These are phyloP conservation scores for Struthidea cinerea DNA, from an alignment of 2,113 vertebrate genomes.

Conservation along the genomic window DNA sequence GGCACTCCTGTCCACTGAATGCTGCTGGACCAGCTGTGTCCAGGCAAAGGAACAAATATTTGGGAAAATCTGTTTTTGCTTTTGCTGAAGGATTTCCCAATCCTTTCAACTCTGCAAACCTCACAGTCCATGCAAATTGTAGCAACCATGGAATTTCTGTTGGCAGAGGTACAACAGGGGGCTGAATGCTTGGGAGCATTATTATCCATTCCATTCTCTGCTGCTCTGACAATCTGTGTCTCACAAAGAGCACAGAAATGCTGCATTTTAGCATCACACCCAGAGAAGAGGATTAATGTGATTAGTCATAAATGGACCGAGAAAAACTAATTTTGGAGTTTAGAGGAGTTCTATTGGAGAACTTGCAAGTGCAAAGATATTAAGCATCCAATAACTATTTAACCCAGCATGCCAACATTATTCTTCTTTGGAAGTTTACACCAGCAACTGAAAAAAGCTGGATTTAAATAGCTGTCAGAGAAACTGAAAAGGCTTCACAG, in stretches of 20 bases:
- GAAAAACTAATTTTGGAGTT: not conserved
- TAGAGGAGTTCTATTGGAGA: not conserved
- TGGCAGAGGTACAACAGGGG: not conserved
- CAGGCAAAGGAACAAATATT: not conserved
- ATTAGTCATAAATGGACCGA: not conserved
- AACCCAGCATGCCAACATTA: not conserved
- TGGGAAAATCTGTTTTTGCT: not conserved
- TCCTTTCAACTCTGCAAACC: not conserved
- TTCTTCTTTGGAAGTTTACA: not conserved
- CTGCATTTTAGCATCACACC: not conserved
- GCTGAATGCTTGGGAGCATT: not conserved
- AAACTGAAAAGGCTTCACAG: not conserved
- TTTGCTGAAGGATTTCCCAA: not conserved
- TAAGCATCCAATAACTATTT: not conserved
- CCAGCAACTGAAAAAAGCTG: not conserved
- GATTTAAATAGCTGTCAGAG: constrained; percentile 26
- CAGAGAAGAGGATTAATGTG: not conserved
- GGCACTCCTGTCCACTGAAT: not conserved
- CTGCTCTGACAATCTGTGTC: not conserved
- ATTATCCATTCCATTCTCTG: not conserved
- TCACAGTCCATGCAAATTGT: not conserved
- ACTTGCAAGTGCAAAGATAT: not conserved
- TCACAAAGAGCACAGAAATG: not conserved
- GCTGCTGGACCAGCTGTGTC: not conserved
- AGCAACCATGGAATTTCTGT: not conserved